Percentiles rank a stretch among this genome's conserved stretches.
These are phyloP conservation scores for Drosophila kohkoa DNA, from an alignment of 1,140 invertebrate genomes.

Conservation along the genomic window DNA sequence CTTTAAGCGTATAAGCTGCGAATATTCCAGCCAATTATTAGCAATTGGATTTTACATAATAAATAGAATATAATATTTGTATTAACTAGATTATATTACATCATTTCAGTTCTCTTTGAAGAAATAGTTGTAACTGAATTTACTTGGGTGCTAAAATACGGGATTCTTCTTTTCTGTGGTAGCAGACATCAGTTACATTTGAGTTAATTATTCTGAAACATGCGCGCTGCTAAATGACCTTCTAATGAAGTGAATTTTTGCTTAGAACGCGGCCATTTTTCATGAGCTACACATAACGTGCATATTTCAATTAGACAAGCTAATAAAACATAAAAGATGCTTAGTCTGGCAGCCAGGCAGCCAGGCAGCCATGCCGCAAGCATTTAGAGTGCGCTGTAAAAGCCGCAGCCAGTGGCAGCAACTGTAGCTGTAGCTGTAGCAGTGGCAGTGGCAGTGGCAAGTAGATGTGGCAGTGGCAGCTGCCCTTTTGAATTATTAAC, in stretches of 20 bases:
- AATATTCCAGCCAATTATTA: no score
- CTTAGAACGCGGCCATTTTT: constrained; percentile 20
- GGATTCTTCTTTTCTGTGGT: not conserved
- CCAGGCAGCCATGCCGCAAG: constrained; percentile 28
- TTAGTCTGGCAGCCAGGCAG: constrained; percentile 28
- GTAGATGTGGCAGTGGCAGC: constrained; percentile 3
- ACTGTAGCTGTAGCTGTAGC: not conserved
- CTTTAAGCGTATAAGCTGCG: no score
- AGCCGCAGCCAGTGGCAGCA: constrained; percentile 14
- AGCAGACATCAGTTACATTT: not conserved
- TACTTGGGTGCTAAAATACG: not conserved
- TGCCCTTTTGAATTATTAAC: constrained; percentile 62
- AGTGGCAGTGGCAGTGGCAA: not conserved
- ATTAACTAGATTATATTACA: no score
- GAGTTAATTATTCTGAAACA: constrained; percentile 31
- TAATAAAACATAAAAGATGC: constrained; percentile 75
- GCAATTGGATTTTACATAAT: no score
- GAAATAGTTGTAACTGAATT: not conserved
- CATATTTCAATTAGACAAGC: constrained; percentile 73
- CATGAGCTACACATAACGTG: constrained; percentile 34
- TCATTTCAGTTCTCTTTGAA: not conserved
- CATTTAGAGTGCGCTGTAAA: constrained; percentile 39
- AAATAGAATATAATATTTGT: no score
- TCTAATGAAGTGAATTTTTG: constrained; percentile 44
- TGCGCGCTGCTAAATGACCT: constrained; percentile 17